Percentiles rank a stretch among this genome's conserved stretches.
These are phyloP conservation scores for Rhabditophanes sp. DNA, from an alignment of 2,888 invertebrate genomes.

Conservation along the genomic window DNA sequence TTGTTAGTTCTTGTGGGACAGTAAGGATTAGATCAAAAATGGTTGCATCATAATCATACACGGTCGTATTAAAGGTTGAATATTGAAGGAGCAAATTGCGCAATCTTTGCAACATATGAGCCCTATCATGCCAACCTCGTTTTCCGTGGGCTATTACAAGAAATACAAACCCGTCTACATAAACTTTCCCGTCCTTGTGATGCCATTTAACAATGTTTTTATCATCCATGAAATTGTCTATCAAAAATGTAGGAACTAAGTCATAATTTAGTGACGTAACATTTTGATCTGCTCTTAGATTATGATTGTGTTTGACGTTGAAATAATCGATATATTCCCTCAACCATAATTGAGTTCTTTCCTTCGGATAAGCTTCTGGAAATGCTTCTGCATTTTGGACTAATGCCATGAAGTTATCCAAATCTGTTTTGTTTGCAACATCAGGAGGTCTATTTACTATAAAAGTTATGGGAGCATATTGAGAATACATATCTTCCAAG, in stretches of 20 bases:
- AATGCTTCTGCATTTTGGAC: conserved; percentile 17
- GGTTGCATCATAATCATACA: conserved; percentile 40
- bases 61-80: conserved; percentile 21
- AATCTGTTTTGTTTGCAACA: conserved; percentile 13
- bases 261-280: conserved; percentile 3
- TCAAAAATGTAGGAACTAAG: conserved; percentile 16
- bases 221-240: conserved; percentile 15
- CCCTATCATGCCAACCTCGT: conserved; percentile 26
- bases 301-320: conserved; percentile 3
- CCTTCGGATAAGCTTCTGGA: conserved; percentile 15
- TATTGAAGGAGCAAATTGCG: conserved; percentile 23
- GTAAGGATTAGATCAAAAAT: conserved; percentile 36
- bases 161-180: conserved; percentile 23
- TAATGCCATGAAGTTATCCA: conserved; percentile 16
- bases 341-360: conserved; percentile 20
- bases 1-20: conserved; percentile 33
- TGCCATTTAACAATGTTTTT: conserved; percentile 17
- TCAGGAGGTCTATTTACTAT: conserved; percentile 23
- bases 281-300: conserved; percentile 1
- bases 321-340: conserved; percentile 22
- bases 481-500: conserved; percentile 19
- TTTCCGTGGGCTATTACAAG: conserved; percentile 21
- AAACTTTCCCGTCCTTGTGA: conserved; percentile 13
- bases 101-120: conserved; percentile 18
- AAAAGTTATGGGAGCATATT: conserved; percentile 33